phyloP scores from a whole-genome alignment of 2,113 vertebrate species.

The Gadus chalcogrammus region DNA sequence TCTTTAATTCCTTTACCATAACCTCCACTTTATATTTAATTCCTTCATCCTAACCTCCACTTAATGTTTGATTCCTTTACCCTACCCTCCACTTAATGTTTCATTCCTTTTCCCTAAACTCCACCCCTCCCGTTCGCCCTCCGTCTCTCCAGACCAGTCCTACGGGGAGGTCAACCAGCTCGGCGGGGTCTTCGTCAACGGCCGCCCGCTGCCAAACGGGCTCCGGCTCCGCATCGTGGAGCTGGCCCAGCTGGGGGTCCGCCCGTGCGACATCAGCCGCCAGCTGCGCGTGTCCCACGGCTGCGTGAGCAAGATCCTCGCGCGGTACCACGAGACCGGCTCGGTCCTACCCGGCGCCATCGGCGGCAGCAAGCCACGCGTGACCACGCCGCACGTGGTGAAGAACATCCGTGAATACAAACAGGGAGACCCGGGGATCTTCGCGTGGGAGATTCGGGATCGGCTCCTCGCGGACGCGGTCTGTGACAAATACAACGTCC shows the following conservation, averaged over 20 bases:
- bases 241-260: slow-evolving; percentile 87
- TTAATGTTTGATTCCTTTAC: too few species aligned
- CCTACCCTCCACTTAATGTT: too few species aligned
- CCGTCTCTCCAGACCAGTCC: too few species aligned
- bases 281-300: slow-evolving; percentile 87
- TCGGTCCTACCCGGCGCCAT: slow-evolving; percentile 91
- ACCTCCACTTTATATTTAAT: too few species aligned
- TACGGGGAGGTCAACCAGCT: slow-evolving; percentile 91
- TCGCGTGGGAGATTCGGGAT: slow-evolving; percentile 94
- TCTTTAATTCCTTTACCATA: too few species aligned
- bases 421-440: slow-evolving; percentile 88
- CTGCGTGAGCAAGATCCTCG: slow-evolving; percentile 89
- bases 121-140: too few species aligned
- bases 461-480: slow-evolving; percentile 85
- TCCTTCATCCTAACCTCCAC: too few species aligned
- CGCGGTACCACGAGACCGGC: slow-evolving; percentile 91
- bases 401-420: slow-evolving; percentile 90
- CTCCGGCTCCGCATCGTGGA: slow-evolving; percentile 88
- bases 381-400: slow-evolving; percentile 90
- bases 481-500: slow-evolving; percentile 92
- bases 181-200: slow-evolving; percentile 91
- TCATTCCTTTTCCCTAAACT: too few species aligned
- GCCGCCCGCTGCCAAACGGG: slow-evolving; percentile 85
- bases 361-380: slow-evolving; percentile 89
- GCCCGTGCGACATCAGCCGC: slow-evolving; percentile 91